Evolutionary conservation across 2,888 invertebrate species (phyloP).

Genomic region (Rutpela maculata): DNA sequence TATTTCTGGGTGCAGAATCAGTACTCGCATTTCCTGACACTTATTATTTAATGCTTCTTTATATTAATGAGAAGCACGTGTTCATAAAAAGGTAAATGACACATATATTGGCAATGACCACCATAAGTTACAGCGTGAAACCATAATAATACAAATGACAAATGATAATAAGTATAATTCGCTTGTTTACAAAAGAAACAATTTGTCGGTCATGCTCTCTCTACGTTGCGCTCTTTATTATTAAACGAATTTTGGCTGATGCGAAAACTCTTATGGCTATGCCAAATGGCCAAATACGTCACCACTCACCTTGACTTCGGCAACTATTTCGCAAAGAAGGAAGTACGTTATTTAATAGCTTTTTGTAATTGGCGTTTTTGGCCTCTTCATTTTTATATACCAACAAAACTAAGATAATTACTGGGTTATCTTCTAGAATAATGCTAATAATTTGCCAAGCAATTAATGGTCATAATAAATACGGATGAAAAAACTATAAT

Average conservation of each 20-base stretch:
- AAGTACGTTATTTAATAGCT: constrained; percentile 22
- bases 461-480: neutral
- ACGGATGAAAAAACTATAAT: neutral
- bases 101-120: neutral
- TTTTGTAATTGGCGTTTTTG: constrained; percentile 17
- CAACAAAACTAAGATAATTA: constrained; percentile 16
- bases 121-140: neutral
- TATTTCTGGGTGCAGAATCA: no score
- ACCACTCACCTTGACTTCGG: constrained; percentile 21
- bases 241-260: constrained; percentile 10
- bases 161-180: neutral
- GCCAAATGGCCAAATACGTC: constrained; percentile 25
- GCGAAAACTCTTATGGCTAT: neutral
- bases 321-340: constrained; percentile 27
- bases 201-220: neutral
- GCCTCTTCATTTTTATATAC: constrained; percentile 13
- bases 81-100: neutral
- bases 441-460: neutral
- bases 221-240: neutral
- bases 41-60: no score
- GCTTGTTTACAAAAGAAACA: neutral
- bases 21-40: no score
- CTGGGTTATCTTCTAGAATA: neutral
- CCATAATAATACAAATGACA: neutral
- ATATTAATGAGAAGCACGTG: no score